phyloP scores from a whole-genome alignment of 1,140 invertebrate genomes.

The Halesus radiatus region DNA sequence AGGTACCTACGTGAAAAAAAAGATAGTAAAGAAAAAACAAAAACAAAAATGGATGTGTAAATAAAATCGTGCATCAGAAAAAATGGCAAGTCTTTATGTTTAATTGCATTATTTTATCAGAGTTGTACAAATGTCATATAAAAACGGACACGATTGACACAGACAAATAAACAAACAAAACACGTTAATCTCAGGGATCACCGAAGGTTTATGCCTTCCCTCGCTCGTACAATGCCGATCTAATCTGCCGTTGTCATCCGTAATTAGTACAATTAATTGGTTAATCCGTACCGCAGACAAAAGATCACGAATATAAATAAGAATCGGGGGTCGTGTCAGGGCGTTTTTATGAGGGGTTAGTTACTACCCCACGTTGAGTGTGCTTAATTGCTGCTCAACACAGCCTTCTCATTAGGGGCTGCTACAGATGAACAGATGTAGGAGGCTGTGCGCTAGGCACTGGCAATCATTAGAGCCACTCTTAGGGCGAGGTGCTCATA shows the following conservation, averaged over 20 bases:
- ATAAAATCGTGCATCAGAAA: no score
- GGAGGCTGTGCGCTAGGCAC: not conserved
- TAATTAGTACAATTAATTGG: conserved; percentile 30
- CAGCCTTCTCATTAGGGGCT: conserved; percentile 35
- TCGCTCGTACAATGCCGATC: conserved; percentile 11
- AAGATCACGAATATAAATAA: conserved; percentile 38
- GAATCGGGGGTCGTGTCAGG: conserved; percentile 28
- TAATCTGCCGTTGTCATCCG: conserved; percentile 20
- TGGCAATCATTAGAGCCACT: conserved; percentile 41
- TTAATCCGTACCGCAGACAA: conserved; percentile 24
- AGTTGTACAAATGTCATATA: no score
- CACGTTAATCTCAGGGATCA: not conserved
- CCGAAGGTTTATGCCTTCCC: not conserved
- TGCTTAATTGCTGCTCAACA: conserved; percentile 39
- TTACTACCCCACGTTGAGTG: conserved; percentile 20
- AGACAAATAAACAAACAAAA: no score
- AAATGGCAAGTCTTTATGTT: no score
- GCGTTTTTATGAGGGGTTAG: conserved; percentile 31
- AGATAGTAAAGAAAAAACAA: no score
- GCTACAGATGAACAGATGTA: not conserved
- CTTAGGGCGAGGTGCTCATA: conserved; percentile 32
- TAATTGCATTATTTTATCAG: no score
- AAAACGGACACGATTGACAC: no score
- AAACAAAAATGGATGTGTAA: no score
- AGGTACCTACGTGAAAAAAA: no score